Evolutionary conservation across 2,888 invertebrate species (phyloP).

Genomic region (Branchellion lobata): DNA sequence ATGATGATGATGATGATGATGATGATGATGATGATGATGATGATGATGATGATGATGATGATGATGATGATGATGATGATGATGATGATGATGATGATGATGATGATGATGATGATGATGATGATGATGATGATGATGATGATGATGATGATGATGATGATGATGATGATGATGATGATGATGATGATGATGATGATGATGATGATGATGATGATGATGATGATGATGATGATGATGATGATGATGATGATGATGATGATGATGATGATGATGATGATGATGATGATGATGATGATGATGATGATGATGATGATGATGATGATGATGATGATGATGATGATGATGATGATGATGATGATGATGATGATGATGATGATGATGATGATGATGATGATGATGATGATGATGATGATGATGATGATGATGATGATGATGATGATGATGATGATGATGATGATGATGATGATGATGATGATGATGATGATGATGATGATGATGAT

Average conservation of each 20-base stretch:
- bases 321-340: conserved; percentile 9
- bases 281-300: conserved; percentile 10
- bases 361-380: conserved; percentile 9
- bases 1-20: no score
- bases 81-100: conserved; percentile 43
- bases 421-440: background rate
- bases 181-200: conserved; percentile 5
- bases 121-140: conserved; percentile 33
- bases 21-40: no score
- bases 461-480: background rate
- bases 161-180: conserved; percentile 36
- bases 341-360: conserved; percentile 14
- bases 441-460: background rate
- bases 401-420: background rate
- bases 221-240: conserved; percentile 14
- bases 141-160: conserved; percentile 35
- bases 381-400: no score
- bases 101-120: background rate
- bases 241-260: conserved; percentile 9
- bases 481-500: background rate
- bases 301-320: conserved; percentile 9
- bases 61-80: conserved; percentile 44
- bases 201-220: conserved; percentile 9
- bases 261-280: conserved; percentile 9
- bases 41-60: conserved; percentile 41